phyloP scores from a whole-genome alignment of 1,140 invertebrate species.

The Dinoponera quadriceps region DNA sequence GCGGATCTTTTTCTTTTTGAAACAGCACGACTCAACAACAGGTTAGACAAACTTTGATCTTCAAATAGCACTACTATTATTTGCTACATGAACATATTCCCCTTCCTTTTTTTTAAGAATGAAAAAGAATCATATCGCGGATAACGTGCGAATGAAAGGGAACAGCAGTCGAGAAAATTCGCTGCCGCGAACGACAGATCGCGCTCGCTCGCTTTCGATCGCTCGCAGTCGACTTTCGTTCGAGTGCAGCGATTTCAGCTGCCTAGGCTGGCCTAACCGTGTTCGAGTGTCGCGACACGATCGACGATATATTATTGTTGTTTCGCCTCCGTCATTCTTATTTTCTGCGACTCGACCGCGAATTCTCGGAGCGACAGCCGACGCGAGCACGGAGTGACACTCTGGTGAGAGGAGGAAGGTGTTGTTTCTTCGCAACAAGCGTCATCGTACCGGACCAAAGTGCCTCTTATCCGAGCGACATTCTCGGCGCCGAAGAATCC shows the following conservation, averaged over 20 bases:
- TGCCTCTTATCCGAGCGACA: not conserved
- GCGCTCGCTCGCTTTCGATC: conserved; percentile 19
- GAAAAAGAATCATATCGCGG: too few relatives aligned
- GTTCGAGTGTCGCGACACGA: conserved; percentile 48
- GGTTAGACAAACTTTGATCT: too few relatives aligned
- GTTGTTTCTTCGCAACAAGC: not conserved
- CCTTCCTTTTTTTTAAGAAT: too few relatives aligned
- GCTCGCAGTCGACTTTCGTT: conserved; percentile 18
- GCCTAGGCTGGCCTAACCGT: conserved; percentile 70
- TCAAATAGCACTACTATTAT: too few relatives aligned
- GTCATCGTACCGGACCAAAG: not conserved
- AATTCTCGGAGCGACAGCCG: not conserved
- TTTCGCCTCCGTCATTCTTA: not conserved
- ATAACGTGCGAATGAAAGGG: too few relatives aligned
- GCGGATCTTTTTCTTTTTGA: too few relatives aligned
- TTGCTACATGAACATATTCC: too few relatives aligned
- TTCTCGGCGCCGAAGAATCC: not conserved
- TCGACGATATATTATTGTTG: conserved; percentile 52
- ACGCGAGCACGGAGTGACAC: not conserved
- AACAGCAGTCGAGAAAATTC: too few relatives aligned
- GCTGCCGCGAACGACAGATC: not conserved
- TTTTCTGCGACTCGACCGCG: not conserved
- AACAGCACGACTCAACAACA: too few relatives aligned
- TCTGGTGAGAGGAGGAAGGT: not conserved
- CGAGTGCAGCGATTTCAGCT: conserved; percentile 59